A percentile compares a stretch with the other conserved stretches of the same genome.
These are phyloP conservation scores for Tromatobia lineatoria DNA, from an alignment of 2,888 invertebrate genomes.

Conservation along the genomic window DNA sequence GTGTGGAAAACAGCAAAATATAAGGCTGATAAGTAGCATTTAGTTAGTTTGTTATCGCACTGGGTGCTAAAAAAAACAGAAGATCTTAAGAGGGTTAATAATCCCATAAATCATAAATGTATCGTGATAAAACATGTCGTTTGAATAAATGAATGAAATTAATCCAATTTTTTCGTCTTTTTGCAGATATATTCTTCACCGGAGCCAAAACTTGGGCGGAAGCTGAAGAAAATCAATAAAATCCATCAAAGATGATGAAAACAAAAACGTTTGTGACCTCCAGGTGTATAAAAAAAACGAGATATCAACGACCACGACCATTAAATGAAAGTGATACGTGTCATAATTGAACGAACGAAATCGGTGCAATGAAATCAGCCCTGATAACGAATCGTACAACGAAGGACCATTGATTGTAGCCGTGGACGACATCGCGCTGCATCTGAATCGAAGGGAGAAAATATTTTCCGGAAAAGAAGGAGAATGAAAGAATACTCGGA, in stretches of 20 bases:
- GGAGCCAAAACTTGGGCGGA: background rate
- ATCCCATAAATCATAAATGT: background rate
- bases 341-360: background rate
- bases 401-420: slow-evolving; percentile 31
- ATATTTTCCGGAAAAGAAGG: background rate
- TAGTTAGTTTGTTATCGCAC: too few relatives aligned
- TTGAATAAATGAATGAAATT: background rate
- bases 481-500: background rate
- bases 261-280: background rate
- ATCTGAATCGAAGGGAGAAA: background rate
- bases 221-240: background rate
- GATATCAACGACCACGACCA: background rate
- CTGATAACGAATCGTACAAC: background rate
- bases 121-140: background rate
- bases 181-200: background rate
- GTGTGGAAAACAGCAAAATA: too few relatives aligned
- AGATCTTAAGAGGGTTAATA: too few relatives aligned
- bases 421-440: background rate
- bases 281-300: background rate
- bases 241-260: background rate
- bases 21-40: too few relatives aligned
- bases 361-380: slow-evolving; percentile 20
- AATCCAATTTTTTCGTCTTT: background rate
- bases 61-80: too few relatives aligned
- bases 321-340: background rate